Conservation (phyloP, 1,140 invertebrate genomes). For the Heliconius melpomene region DNA sequence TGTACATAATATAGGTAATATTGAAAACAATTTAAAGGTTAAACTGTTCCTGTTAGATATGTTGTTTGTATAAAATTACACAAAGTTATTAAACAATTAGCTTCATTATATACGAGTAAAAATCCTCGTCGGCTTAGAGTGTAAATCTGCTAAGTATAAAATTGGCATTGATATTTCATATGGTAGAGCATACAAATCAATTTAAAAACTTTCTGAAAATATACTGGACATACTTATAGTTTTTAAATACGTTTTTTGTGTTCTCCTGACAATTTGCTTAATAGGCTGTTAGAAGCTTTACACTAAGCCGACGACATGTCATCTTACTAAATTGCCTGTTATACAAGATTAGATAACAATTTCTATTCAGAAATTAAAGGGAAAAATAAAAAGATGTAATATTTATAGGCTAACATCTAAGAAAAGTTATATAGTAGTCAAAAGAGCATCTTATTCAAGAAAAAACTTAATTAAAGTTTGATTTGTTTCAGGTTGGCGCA, state of each 20-base stretch:
- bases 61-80: neutral
- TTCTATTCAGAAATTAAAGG: no score
- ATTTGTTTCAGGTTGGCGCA: slow-evolving; percentile 79
- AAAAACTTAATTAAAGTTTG: neutral
- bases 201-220: no score
- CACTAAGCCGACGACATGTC: no score
- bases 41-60: neutral
- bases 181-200: no score
- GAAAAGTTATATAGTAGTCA: neutral
- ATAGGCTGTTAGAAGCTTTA: no score
- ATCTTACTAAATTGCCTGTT: neutral
- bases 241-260: no score
- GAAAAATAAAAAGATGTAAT: neutral
- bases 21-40: neutral
- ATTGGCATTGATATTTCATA: no score
- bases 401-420: neutral
- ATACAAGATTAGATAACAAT: neutral
- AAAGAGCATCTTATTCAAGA: neutral
- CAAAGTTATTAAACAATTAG: neutral
- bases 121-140: no score
- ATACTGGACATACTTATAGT: no score
- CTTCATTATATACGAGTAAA: neutral
- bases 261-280: no score
- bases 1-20: neutral
- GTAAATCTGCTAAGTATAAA: no score